These are phyloP conservation scores for Meganola albula DNA, from an alignment of 2,888 invertebrate genomes.

Conservation along the genomic window DNA sequence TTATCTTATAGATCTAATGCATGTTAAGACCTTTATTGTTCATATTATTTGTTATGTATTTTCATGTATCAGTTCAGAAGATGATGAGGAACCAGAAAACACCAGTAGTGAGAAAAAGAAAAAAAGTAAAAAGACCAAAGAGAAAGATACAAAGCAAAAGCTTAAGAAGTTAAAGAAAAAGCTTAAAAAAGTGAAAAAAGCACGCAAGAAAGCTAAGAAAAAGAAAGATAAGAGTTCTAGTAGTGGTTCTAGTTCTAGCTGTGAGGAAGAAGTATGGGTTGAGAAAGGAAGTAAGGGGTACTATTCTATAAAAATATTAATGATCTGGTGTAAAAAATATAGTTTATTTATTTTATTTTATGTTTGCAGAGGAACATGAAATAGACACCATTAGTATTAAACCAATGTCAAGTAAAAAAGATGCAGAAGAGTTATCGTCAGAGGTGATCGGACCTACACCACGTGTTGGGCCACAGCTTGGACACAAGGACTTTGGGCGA, in stretches of 20 bases:
- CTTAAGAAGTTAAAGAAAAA: conserved; percentile 75
- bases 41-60: too few relatives aligned
- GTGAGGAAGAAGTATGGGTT: conserved; percentile 80
- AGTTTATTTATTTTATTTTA: not conserved
- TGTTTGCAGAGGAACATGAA: conserved; percentile 46
- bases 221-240: conserved; percentile 60
- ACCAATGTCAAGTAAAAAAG: conserved; percentile 11
- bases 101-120: conserved; percentile 61
- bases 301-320: not conserved
- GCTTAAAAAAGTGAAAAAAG: conserved; percentile 72
- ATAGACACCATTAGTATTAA: conserved; percentile 14
- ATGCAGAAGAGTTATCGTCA: conserved; percentile 21
- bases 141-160: conserved; percentile 73
- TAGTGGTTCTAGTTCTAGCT: conserved; percentile 51
- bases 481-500: conserved; percentile 88
- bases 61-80: conserved; percentile 73
- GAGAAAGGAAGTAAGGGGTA: conserved; percentile 77
- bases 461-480: conserved; percentile 42
- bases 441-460: conserved; percentile 46
- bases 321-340: not conserved
- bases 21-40: too few relatives aligned
- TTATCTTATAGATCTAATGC: too few relatives aligned
- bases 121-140: conserved; percentile 64
- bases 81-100: conserved; percentile 55
- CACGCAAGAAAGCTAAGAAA: conserved; percentile 72